These are phyloP conservation scores for Hypocryptadius cinnamomeus DNA, from an alignment of 2,113 vertebrate genomes.

Conservation along the genomic window DNA sequence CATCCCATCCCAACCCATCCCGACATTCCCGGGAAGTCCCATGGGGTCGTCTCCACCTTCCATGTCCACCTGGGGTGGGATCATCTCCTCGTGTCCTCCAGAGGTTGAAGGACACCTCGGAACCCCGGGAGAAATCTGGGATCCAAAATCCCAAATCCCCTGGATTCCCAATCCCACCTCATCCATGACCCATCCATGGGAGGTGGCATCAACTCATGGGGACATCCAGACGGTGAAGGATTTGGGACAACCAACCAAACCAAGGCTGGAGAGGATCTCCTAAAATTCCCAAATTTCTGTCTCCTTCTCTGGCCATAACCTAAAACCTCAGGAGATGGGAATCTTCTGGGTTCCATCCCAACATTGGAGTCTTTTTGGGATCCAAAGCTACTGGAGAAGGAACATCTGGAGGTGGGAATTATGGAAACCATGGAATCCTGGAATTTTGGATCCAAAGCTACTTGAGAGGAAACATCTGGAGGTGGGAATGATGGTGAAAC, in stretches of 20 bases:
- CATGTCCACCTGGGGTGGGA: neutral
- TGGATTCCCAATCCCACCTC: neutral
- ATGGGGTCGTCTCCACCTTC: no score
- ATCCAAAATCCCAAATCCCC: neutral
- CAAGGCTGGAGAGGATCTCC: neutral
- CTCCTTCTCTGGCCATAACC: no score
- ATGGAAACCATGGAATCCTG: no score
- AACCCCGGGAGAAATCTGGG: fast-evolving
- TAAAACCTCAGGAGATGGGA: neutral
- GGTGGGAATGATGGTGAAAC: neutral
- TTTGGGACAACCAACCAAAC: neutral
- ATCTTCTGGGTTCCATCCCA: neutral
- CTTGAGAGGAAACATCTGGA: neutral
- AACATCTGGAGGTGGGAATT: neutral
- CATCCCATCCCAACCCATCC: no score
- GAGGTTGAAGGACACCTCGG: neutral
- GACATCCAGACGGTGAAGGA: fast-evolving
- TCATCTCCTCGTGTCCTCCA: neutral
- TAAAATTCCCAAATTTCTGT: neutral
- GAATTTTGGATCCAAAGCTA: neutral
- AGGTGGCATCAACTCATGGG: neutral
- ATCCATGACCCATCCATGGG: no score
- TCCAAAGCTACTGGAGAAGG: neutral
- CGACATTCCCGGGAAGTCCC: fast-evolving
- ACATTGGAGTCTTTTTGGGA: fast-evolving